Evolutionary conservation across 2,797 vertebrate species (phyloP).

Genomic region (Thamnophis elegans): DNA sequence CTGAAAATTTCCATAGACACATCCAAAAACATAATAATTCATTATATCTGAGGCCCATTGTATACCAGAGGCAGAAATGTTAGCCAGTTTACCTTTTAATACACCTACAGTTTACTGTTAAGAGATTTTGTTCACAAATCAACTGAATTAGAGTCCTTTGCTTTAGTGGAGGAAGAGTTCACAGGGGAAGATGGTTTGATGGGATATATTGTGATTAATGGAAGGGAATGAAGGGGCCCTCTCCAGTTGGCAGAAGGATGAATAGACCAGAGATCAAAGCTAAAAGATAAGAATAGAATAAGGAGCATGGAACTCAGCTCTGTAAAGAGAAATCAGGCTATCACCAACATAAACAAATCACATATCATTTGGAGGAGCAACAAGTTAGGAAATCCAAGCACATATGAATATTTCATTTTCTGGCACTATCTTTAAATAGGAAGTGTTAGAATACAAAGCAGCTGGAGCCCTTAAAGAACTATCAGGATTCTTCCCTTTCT

Average conservation of each 20-base stretch:
- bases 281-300: slow-evolving; percentile 30
- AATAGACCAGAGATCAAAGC: slow-evolving; percentile 57
- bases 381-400: not conserved
- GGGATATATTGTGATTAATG: not conserved
- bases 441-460: not conserved
- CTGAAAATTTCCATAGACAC: no score
- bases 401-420: not conserved
- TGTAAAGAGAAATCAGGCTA: not conserved
- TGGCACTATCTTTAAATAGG: not conserved
- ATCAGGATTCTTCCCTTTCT: not conserved
- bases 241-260: slow-evolving; percentile 29
- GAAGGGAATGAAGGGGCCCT: slow-evolving; percentile 17
- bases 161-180: not conserved
- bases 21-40: not conserved
- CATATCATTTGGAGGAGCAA: not conserved
- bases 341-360: not conserved
- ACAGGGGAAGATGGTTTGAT: slow-evolving; percentile 57
- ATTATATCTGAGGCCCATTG: slow-evolving; percentile 52
- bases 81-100: slow-evolving; percentile 54
- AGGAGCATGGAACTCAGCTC: not conserved
- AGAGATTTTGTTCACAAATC: slow-evolving; percentile 71
- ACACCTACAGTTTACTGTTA: slow-evolving; percentile 56
- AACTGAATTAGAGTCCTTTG: not conserved
- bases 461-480: not conserved
- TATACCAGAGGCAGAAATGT: slow-evolving; percentile 72